Percentiles rank a stretch among this genome's conserved stretches.
These are phyloP conservation scores for Orbicella faveolata DNA, from an alignment of 64 coral and sea anemone genomes.

Conservation along the genomic window DNA sequence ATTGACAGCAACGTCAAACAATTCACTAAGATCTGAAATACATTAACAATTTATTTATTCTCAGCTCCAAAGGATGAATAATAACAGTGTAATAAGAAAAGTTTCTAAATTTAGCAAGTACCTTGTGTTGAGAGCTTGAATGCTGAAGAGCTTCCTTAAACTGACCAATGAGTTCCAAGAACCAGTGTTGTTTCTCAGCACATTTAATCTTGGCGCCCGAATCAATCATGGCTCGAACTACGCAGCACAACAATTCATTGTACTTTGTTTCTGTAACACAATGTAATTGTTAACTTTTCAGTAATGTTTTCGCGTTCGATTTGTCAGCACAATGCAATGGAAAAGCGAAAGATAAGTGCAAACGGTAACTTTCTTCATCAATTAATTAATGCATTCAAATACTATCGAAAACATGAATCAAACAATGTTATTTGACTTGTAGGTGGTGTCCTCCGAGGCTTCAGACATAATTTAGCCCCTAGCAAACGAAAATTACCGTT, in stretches of 20 bases:
- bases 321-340: no score
- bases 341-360: no score
- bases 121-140: neutral
- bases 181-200: slow-evolving; percentile 12
- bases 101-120: neutral
- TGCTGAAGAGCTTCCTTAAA: slow-evolving; percentile 16
- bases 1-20: slow-evolving; percentile 16
- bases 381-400: no score
- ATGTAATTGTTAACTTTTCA: neutral
- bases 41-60: neutral
- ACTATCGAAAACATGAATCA: no score
- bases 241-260: slow-evolving; percentile 1
- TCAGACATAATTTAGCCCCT: no score
- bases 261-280: neutral
- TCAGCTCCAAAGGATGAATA: neutral
- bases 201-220: neutral
- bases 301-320: no score
- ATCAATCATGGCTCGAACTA: neutral
- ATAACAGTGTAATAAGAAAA: neutral
- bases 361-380: no score
- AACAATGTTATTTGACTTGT: no score
- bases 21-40: neutral
- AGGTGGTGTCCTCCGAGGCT: no score
- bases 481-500: no score
- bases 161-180: slow-evolving; percentile 38